Evolutionary conservation across 2,797 vertebrate genomes (phyloP).

Genomic region (Hylomyscus alleni): DNA sequence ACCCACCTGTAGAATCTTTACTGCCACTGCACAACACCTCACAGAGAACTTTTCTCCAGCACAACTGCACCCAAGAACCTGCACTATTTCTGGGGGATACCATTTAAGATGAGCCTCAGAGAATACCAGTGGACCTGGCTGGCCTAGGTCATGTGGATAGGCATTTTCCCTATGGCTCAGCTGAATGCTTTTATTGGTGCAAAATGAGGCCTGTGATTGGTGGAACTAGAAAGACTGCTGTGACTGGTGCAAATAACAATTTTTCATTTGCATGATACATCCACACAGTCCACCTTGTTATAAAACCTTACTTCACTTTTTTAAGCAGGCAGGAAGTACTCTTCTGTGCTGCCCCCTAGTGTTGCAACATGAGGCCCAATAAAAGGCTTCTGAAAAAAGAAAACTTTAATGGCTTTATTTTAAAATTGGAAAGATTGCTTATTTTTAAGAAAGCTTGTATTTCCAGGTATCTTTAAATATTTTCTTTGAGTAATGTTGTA

Average conservation of each 20-base stretch:
- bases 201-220: background rate
- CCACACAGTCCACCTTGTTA: background rate
- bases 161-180: background rate
- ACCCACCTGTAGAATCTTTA: background rate
- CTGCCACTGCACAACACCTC: background rate
- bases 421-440: background rate
- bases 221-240: background rate
- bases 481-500: constrained; percentile 30
- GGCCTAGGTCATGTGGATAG: too few species aligned
- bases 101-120: background rate
- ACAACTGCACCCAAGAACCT: background rate
- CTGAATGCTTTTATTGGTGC: background rate
- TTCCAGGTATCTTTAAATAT: background rate
- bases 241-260: background rate
- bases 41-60: background rate
- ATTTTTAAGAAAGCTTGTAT: constrained; percentile 9
- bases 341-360: background rate
- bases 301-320: background rate
- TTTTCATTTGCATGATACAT: background rate
- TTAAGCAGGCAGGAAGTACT: background rate
- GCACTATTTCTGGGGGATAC: background rate
- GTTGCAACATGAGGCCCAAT: background rate
- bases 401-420: constrained; percentile 36
- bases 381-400: constrained; percentile 13
- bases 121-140: background rate